Evolutionary conservation across 2,113 vertebrate species (phyloP), one percentile per base, ranked within the genome.

Genomic region (Amblyopsis rosae): DNA sequence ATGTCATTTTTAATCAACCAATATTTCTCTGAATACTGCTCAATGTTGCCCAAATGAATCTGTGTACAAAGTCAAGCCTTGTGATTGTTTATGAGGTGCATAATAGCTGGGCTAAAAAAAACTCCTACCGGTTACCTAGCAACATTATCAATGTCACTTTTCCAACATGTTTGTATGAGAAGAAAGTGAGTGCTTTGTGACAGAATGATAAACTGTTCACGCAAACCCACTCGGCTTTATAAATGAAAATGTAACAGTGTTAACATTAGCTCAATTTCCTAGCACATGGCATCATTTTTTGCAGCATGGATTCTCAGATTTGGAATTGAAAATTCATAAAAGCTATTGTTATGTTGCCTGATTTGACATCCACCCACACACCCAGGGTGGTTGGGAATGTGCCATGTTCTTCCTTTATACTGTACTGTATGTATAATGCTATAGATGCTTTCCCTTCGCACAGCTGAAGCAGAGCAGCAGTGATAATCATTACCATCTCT

Each of bases 401-500:
- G n/a, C 12, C 11, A 64, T 48, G 16, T 64, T 33, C 45, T 16
- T 55, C 51, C 12, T 7, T 45, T 13, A n/a, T 76, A 2, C 72
- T 35, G 35, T 35, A 35, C 35, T 41, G 35, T 41, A 41, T 41
- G 35, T 41, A 41, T 41, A 41, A 41, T 41, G 35, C 35, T 41
- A 41, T 41, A 6, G 7, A 41, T 7, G 68, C 65, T 11, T 55
- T 35, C 65, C 66, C 65, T 66, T 69, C 73, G 1, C 33, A n/a
- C 70, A 81, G 75, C 12, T 1, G 1, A 51, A 11, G 10, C 49
- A 59, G 60, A 12, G 11, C 3, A 26, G 62, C 59, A 26, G 65
- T 54, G 35, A 41, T 41, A 41, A 41, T 65, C 0, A n/a, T n/a
- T 73, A 73, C 80, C 67, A 5, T 11, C 75, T 75, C 81, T 51